phyloP scores from a whole-genome alignment of 2,797 vertebrate genomes.

The Danio tinwini region DNA sequence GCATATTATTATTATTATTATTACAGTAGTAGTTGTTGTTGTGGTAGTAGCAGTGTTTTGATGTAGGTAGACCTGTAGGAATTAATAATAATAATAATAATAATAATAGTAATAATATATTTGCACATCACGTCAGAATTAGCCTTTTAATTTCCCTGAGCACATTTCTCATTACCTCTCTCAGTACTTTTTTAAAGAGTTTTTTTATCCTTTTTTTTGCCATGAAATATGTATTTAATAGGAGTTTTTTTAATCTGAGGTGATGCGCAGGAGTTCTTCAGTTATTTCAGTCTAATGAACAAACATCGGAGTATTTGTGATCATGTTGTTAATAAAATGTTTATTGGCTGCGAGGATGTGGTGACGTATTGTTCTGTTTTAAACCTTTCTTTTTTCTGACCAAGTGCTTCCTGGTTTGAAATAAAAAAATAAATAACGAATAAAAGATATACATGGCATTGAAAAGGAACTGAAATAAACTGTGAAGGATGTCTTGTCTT shows the following conservation, averaged over 20 bases:
- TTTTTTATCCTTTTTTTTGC: constrained; percentile 75
- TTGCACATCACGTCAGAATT: constrained; percentile 84
- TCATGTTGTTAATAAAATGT: constrained; percentile 96
- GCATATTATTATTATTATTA: constrained; percentile 69
- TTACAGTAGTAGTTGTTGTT: constrained; percentile 65
- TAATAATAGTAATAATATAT: constrained; percentile 73
- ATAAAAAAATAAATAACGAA: constrained; percentile 25
- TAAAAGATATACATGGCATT: constrained; percentile 65
- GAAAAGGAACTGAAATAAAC: constrained; percentile 80
- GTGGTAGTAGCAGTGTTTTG: constrained; percentile 66
- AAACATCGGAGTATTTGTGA: constrained; percentile 90
- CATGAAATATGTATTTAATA: constrained; percentile 78
- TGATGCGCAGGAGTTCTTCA: constrained; percentile 78
- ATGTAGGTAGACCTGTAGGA: constrained; percentile 68
- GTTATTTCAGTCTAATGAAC: constrained; percentile 79
- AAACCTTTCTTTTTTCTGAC: constrained; percentile 74
- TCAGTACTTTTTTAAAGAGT: constrained; percentile 64
- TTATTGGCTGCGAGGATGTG: constrained; percentile 87
- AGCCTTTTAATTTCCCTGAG: constrained; percentile 81
- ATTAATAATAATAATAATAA: constrained; percentile 68
- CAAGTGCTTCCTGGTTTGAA: constrained; percentile 80
- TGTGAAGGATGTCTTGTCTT: constrained; percentile 75
- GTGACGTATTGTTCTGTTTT: constrained; percentile 78
- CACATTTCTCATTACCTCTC: constrained; percentile 79
- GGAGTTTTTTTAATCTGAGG: constrained; percentile 71